These are phyloP conservation scores for Prionailurus bengalensis DNA, from an alignment of 2,113 vertebrate species.

Conservation along the genomic window DNA sequence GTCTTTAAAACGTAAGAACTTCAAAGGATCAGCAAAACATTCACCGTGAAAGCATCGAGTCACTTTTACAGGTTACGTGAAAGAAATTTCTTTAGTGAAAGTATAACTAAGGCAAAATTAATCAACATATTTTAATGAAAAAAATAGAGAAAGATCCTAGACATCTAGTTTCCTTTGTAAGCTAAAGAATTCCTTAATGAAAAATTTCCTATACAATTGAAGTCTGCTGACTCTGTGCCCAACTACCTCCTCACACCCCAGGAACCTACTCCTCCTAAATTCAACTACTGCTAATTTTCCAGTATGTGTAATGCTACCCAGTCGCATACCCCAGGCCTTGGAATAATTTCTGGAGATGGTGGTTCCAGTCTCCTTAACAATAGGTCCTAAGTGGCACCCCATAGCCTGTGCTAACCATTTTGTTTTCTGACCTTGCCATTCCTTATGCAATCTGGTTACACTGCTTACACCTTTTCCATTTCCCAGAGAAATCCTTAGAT, in stretches of 20 bases:
- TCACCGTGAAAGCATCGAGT: not conserved
- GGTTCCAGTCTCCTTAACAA: not conserved
- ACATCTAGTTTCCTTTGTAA: not conserved
- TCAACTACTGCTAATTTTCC: not conserved
- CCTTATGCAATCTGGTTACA: not conserved
- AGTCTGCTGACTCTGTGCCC: not conserved
- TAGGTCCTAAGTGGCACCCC: not conserved
- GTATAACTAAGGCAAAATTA: not conserved
- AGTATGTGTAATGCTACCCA: accelerated
- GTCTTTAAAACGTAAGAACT: not conserved
- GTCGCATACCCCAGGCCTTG: not conserved
- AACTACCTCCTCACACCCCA: not conserved
- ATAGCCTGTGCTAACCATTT: not conserved
- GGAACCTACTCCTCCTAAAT: not conserved
- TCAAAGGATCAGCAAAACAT: not conserved
- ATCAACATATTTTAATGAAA: constrained; percentile 25
- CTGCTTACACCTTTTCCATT: not conserved
- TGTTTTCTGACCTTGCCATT: not conserved
- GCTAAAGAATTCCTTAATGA: not conserved
- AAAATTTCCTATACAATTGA: not conserved
- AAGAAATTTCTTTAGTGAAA: constrained; percentile 6
- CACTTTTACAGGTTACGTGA: not conserved
- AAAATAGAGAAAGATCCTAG: not conserved
- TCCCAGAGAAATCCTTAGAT: not conserved
- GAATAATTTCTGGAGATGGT: not conserved